Conservation (phyloP, 2,797 vertebrate genomes). For the Danio choprae region DNA sequence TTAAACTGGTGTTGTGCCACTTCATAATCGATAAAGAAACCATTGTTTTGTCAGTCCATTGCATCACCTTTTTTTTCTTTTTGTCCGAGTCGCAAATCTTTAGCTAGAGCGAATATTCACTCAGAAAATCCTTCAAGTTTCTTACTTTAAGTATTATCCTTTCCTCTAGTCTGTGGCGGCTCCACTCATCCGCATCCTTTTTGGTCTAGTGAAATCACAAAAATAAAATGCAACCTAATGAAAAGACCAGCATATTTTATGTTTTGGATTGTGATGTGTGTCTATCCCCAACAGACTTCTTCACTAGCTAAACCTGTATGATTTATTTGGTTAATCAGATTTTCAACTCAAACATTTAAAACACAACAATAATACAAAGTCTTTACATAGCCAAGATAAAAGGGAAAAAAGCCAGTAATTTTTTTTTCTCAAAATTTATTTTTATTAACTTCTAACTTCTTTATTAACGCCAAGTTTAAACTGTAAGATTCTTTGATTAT, state of each 20-base stretch:
- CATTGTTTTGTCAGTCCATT: background rate
- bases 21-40: background rate
- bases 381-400: background rate
- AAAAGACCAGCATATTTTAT: background rate
- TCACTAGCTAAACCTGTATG: background rate
- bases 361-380: background rate
- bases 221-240: background rate
- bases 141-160: constrained; percentile 1
- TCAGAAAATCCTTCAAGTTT: background rate
- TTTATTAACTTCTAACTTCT: no score
- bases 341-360: background rate
- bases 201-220: background rate
- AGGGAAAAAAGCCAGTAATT: background rate
- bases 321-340: background rate
- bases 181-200: background rate
- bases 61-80: constrained; percentile 1
- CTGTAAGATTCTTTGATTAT: background rate
- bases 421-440: no score
- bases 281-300: background rate
- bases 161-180: background rate
- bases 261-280: background rate
- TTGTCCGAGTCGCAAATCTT: background rate
- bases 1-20: constrained; percentile 21
- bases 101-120: constrained; percentile 3
- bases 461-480: no score